Evolutionary conservation across 2,113 vertebrate genomes (phyloP), one percentile per base, ranked within the genome.

Genomic region (Rhodinocichla rosea): DNA sequence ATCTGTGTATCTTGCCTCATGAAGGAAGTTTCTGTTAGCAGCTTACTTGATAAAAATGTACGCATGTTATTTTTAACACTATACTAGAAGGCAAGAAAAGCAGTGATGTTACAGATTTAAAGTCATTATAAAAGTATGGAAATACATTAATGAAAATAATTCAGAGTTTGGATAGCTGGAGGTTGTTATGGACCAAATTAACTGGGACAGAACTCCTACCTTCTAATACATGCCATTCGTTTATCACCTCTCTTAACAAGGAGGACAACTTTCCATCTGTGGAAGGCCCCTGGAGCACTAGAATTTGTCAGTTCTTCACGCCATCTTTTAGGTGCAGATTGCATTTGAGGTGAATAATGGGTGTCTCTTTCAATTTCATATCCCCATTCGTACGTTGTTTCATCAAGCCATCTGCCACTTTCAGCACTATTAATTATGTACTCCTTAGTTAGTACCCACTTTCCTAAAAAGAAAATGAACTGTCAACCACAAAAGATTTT

Each of bases 391-490:
- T 99, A 99, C 68, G 95, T 97, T 94, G 97, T 98, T 98, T 99
- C 99, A 88, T 98, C 94, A 74, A 99, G 98, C 99, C 99, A 99
- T 95, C 97, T 98, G 75, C 98, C 98, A 95, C 98, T 98, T 97
- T 97, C 97, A 23, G 98, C 98, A 97, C 99, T 99, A 96, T 99
- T 98, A 97, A 99, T 97, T 97, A 99, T 97, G 93, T 99, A 99
- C 95, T 99, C 97, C 75, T 99, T 98, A 93, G 98, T 99, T 97
- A 99, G 97, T 91, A 99, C 98, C 99, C 99, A 99, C 96, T 99
- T 99, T 97, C 99, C 99, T 99, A 96, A 90, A 98, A 98, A 97
- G 94, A 83, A 98, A 98, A 98, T 94, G 63, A 97, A 98, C 79
- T 87, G 89, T 97, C 71, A 97, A 69, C 93, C 87, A 98, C 57